A percentile compares a stretch with the other conserved stretches of the same genome.
Conservation (phyloP, 1,140 invertebrate genomes). For the Anthonomus grandis region DNA sequence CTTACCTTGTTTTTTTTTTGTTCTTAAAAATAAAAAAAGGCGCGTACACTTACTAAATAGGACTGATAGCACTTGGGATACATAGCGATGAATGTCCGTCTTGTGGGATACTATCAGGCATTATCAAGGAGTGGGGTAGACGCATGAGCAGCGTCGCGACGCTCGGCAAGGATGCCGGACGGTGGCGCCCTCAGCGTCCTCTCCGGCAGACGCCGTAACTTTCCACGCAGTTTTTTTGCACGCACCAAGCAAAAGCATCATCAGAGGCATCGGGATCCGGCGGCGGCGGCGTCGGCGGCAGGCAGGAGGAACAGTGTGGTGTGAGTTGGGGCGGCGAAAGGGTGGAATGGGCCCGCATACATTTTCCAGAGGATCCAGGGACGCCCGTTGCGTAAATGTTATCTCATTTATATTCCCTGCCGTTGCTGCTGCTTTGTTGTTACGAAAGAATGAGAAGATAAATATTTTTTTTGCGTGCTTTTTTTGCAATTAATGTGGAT, state of each 20-base stretch:
- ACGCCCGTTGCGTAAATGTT: slow-evolving; percentile 11
- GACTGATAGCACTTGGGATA: slow-evolving; percentile 50
- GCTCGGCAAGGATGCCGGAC: slow-evolving; percentile 48
- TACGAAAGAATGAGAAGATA: too few species aligned
- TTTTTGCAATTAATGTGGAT: too few species aligned
- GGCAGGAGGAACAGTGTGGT: slow-evolving; percentile 22
- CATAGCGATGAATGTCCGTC: slow-evolving; percentile 51
- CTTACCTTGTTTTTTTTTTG: slow-evolving; percentile 18
- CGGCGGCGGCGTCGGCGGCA: slow-evolving; percentile 2
- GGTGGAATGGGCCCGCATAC: slow-evolving; percentile 6
- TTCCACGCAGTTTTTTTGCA: slow-evolving; percentile 35
- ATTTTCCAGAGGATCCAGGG: too few species aligned
- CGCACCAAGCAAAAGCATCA: slow-evolving; percentile 22
- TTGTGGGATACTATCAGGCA: slow-evolving; percentile 50
- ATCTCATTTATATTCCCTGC: too few species aligned
- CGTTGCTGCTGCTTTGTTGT: too few species aligned
- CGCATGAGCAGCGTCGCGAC: slow-evolving; percentile 50
- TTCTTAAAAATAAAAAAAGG: slow-evolving; percentile 40
- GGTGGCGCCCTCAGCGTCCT: slow-evolving; percentile 44
- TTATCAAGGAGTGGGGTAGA: slow-evolving; percentile 49
- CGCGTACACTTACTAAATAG: slow-evolving; percentile 46
- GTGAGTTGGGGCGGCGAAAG: slow-evolving; percentile 11
- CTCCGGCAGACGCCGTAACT: slow-evolving; percentile 35
- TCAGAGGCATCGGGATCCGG: background rate
- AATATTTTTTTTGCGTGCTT: too few species aligned